These are phyloP conservation scores for Halictus quadricinctus DNA, from an alignment of 2,888 invertebrate species.

Conservation along the genomic window DNA sequence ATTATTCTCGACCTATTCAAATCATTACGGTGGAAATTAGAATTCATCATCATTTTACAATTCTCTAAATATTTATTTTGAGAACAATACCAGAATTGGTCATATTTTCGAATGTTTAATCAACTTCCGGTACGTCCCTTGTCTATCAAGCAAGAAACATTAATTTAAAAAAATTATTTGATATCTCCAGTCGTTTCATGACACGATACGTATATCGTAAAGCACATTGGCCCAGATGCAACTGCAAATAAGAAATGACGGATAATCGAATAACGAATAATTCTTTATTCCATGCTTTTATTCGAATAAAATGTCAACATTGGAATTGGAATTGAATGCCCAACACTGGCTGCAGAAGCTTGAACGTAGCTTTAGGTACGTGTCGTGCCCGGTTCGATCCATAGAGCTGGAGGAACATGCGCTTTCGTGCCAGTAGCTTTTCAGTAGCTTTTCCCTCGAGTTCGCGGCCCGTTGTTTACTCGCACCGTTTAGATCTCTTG, in stretches of 20 bases:
- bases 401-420: constrained; percentile 33
- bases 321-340: background rate
- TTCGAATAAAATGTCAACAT: background rate
- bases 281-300: background rate
- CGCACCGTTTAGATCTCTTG: background rate
- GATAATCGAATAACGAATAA: background rate
- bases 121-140: no score
- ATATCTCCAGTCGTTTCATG: no score
- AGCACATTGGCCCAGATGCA: background rate
- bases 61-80: no score
- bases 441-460: constrained; percentile 4
- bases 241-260: background rate
- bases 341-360: background rate
- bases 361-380: constrained; percentile 6
- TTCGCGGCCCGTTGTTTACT: constrained; percentile 6
- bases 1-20: no score
- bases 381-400: constrained; percentile 41
- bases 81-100: no score
- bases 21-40: no score
- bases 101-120: no score
- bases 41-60: no score
- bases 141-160: no score
- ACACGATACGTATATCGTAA: no score
- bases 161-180: no score
- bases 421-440: constrained; percentile 19